Percentiles rank a stretch among this genome's conserved stretches.
Conservation (phyloP, 2,797 vertebrate species). For the Loris lydekkerianus region DNA sequence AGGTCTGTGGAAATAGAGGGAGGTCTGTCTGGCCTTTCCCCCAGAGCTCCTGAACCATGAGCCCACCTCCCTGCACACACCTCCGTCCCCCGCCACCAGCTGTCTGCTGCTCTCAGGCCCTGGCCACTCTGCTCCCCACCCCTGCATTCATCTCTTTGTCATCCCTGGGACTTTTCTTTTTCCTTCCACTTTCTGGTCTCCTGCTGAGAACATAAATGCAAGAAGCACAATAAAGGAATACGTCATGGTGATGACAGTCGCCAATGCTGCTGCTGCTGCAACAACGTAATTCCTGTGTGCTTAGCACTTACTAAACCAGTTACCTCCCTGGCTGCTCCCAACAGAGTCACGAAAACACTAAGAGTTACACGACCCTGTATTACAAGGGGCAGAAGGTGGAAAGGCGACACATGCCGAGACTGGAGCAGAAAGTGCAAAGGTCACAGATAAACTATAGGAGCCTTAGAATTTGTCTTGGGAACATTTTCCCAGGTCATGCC, state of each 20-base stretch:
- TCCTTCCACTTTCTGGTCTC: constrained; percentile 10
- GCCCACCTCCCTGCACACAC: not conserved
- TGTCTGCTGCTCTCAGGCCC: not conserved
- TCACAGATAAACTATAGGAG: not conserved
- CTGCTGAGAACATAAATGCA: not conserved
- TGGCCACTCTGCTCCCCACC: not conserved
- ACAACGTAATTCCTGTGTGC: not conserved
- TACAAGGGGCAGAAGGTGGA: not conserved
- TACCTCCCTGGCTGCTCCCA: not conserved
- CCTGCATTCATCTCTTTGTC: not conserved
- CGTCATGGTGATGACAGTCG: not conserved
- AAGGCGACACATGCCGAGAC: not conserved
- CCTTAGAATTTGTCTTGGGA: not conserved
- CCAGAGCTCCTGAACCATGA: not conserved
- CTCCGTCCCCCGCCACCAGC: not conserved
- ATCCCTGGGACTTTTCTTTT: not conserved
- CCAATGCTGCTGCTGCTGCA: not conserved
- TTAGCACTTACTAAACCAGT: not conserved
- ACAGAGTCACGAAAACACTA: not conserved
- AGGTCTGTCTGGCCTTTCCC: not conserved
- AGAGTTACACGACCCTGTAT: not conserved
- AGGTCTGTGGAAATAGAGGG: not conserved
- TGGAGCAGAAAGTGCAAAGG: not conserved
- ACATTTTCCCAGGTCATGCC: not conserved
- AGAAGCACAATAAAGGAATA: not conserved